Conservation (phyloP, 2,888 invertebrate species). For the Allophyes oxyacanthae region DNA sequence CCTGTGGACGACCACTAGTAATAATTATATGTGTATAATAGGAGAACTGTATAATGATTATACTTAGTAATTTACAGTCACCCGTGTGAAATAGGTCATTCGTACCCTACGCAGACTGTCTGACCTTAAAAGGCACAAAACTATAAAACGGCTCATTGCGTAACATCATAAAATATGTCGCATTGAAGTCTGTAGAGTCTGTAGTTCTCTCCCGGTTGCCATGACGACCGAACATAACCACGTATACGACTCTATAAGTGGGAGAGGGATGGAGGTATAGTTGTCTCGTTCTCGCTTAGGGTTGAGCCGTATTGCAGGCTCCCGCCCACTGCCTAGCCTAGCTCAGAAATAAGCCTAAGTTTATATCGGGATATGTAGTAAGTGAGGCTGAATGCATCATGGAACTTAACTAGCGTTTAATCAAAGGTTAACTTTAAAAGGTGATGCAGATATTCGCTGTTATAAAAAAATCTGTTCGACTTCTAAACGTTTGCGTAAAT, state of each 20-base stretch:
- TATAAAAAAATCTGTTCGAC: too few relatives aligned
- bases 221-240: conserved; percentile 60
- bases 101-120: too few relatives aligned
- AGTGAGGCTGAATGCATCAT: conserved; percentile 23
- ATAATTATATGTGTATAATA: too few relatives aligned
- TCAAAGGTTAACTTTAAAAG: neutral
- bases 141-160: conserved; percentile 23
- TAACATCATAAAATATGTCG: conserved; percentile 39
- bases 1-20: too few relatives aligned
- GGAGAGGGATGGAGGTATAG: conserved; percentile 12
- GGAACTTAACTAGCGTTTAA: conserved; percentile 18
- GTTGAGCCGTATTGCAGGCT: conserved; percentile 38
- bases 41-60: too few relatives aligned
- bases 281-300: conserved; percentile 28
- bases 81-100: too few relatives aligned
- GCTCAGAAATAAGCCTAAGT: conserved; percentile 40
- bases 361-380: conserved; percentile 34
- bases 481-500: too few relatives aligned
- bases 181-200: conserved; percentile 19
- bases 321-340: conserved; percentile 52
- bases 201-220: conserved; percentile 51
- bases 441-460: too few relatives aligned
- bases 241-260: conserved; percentile 20
- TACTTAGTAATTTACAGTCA: too few relatives aligned
- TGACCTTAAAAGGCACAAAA: neutral